Percentiles rank a stretch among this genome's conserved stretches.
Evolutionary conservation across 2,888 invertebrate species (phyloP).

Genomic region (Temnothorax ravouxi): DNA sequence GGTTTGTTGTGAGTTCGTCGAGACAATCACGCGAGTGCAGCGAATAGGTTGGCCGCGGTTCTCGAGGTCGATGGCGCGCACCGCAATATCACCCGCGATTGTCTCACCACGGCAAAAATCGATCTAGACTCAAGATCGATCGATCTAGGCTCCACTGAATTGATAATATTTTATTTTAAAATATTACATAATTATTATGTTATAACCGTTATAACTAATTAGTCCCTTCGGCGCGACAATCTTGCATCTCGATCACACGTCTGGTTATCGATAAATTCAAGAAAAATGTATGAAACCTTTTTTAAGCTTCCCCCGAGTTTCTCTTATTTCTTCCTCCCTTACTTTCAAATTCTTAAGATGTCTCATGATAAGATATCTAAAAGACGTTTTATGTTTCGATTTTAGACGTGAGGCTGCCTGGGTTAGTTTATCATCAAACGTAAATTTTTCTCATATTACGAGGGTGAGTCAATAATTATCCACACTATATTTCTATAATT

Average conservation of each 20-base stretch:
- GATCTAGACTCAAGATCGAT: neutral
- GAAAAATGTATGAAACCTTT: neutral
- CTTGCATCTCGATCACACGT: neutral
- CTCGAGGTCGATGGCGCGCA: constrained; percentile 42
- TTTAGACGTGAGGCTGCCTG: too few species aligned
- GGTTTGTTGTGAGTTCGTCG: constrained; percentile 40
- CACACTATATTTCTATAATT: too few species aligned
- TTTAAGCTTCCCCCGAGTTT: neutral
- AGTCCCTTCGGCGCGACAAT: neutral
- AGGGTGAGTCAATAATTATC: too few species aligned
- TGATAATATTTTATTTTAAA: neutral
- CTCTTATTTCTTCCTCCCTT: neutral
- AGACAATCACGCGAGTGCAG: neutral
- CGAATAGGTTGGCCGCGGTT: constrained; percentile 23
- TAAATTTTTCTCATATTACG: neutral
- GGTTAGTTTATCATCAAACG: neutral
- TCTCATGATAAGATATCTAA: too few species aligned
- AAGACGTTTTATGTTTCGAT: too few species aligned
- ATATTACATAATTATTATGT: neutral
- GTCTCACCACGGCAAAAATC: neutral
- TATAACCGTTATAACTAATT: neutral
- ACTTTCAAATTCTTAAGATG: neutral
- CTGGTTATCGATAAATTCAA: neutral
- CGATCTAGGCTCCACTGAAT: neutral
- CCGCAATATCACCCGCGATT: neutral